Evolutionary conservation across 2,888 invertebrate genomes (phyloP).

Genomic region (Empis livida): DNA sequence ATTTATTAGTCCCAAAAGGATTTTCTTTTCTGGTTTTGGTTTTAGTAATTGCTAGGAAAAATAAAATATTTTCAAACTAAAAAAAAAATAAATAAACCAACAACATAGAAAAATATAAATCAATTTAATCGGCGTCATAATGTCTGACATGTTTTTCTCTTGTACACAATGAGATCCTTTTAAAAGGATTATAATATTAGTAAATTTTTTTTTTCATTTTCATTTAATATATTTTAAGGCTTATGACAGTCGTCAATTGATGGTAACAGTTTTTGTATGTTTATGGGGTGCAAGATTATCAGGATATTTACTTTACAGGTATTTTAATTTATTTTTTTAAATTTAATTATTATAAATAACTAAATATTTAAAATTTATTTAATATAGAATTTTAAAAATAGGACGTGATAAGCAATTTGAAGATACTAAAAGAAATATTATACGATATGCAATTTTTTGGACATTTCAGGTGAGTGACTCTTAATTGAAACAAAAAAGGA

Average conservation of each 20-base stretch:
- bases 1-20: no score
- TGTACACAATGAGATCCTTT: background rate
- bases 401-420: conserved; percentile 86
- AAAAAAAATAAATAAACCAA: no score
- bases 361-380: no score
- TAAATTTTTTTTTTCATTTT: conserved; percentile 7
- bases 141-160: background rate
- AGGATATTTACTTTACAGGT: conserved; percentile 66
- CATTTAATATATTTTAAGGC: conserved; percentile 41
- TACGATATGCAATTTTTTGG: conserved; percentile 86
- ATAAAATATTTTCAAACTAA: no score
- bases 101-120: no score
- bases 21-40: no score
- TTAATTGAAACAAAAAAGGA: no score
- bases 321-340: no score
- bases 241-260: conserved; percentile 78
- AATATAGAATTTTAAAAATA: conserved; percentile 64
- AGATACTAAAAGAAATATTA: conserved; percentile 71
- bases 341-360: no score
- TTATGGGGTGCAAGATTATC: conserved; percentile 80
- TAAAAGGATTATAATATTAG: background rate
- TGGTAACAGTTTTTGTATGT: conserved; percentile 79
- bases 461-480: conserved; percentile 59
- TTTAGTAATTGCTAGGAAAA: no score
- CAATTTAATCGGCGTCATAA: no score